Conservation (phyloP, 92 coral and sea anemone genomes). For the Hydrozoanthus gracilis region DNA sequence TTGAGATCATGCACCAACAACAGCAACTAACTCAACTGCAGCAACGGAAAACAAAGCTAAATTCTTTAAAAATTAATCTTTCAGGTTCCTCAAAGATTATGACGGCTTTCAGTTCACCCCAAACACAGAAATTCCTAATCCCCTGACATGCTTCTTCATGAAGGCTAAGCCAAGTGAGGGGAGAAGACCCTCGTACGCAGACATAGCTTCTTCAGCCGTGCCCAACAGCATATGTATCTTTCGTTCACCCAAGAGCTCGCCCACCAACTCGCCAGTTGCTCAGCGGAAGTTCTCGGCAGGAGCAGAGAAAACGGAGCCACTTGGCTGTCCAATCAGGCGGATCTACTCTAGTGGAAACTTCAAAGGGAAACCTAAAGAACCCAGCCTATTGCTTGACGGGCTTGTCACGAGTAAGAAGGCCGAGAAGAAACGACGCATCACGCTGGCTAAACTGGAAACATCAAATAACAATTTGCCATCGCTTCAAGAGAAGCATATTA, state of each 20-base stretch:
- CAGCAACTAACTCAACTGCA: no score
- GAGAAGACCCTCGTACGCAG: constrained; percentile 76
- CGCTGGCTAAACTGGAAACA: constrained; percentile 56
- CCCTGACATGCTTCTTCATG: constrained; percentile 91
- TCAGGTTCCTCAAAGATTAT: constrained; percentile 79
- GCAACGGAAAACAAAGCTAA: no score
- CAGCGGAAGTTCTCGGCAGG: constrained; percentile 52
- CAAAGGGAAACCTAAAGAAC: not conserved
- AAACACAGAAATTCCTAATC: constrained; percentile 88
- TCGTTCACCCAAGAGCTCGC: constrained; percentile 89
- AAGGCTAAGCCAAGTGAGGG: constrained; percentile 65
- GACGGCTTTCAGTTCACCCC: constrained; percentile 78
- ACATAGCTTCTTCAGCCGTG: constrained; percentile 86
- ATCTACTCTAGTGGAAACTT: constrained; percentile 21
- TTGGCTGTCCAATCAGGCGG: constrained; percentile 28
- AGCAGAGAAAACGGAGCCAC: not conserved
- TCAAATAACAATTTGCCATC: constrained; percentile 24
- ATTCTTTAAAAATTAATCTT: not conserved
- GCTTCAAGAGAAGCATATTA: constrained; percentile 25
- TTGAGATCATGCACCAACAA: no score
- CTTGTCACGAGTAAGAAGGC: constrained; percentile 5
- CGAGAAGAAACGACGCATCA: constrained; percentile 58
- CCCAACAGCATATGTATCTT: constrained; percentile 91
- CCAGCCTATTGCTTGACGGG: constrained; percentile 22
- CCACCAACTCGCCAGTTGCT: constrained; percentile 68